Percentiles rank a stretch among this genome's conserved stretches.
Conservation (phyloP, 2,888 invertebrate genomes). For the Caenorhabditis sulstoni region DNA sequence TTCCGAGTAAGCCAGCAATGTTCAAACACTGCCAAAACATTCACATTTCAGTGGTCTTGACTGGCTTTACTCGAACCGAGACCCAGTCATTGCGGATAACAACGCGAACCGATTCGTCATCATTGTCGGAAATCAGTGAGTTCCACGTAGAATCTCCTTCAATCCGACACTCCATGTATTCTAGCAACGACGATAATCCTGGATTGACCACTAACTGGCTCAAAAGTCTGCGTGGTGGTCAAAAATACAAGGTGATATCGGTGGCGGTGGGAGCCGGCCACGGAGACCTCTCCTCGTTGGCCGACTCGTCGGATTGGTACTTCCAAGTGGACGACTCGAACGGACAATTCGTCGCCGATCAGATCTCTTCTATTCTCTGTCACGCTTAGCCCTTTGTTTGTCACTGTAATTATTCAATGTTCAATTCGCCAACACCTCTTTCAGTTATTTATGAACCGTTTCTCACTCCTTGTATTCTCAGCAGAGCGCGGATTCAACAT, state of each 20-base stretch:
- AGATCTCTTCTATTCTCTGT: not conserved
- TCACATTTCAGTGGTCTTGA: conserved; percentile 27
- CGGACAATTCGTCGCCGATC: conserved; percentile 26
- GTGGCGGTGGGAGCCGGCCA: conserved; percentile 13
- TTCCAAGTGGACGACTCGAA: conserved; percentile 42
- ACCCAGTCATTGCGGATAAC: not conserved
- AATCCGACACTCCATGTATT: not conserved
- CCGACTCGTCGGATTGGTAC: conserved; percentile 38
- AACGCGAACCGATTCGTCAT: conserved; percentile 24
- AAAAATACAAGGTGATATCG: conserved; percentile 29
- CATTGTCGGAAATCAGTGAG: conserved; percentile 33
- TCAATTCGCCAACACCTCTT: conserved; percentile 28
- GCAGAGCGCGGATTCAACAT: not conserved
- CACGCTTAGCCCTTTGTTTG: too few species aligned
- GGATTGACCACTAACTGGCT: not conserved
- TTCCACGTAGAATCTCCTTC: too few species aligned
- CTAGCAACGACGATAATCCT: conserved; percentile 9
- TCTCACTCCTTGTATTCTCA: too few species aligned
- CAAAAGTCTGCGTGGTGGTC: not conserved
- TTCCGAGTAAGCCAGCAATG: conserved; percentile 4
- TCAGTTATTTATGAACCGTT: conserved; percentile 40
- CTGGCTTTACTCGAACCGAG: not conserved
- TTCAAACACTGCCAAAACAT: not conserved
- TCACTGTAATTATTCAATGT: conserved; percentile 20
- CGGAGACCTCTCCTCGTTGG: conserved; percentile 6